Percentiles rank a stretch among this genome's conserved stretches.
These are phyloP conservation scores for Acleris laterana DNA, from an alignment of 2,888 invertebrate species.

Conservation along the genomic window DNA sequence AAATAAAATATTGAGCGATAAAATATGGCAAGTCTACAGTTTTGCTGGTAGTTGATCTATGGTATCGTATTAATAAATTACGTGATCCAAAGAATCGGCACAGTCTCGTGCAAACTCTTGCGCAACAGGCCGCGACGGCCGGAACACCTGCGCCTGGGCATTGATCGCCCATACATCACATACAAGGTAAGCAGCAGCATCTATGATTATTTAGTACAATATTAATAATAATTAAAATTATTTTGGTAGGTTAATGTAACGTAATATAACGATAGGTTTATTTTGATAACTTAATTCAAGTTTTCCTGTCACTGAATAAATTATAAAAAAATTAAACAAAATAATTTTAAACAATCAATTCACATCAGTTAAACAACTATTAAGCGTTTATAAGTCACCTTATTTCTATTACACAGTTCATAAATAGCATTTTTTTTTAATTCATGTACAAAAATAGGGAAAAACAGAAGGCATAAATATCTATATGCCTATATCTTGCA, in stretches of 20 bases:
- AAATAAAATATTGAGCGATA: background rate
- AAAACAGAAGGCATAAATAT: no score
- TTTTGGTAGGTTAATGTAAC: no score
- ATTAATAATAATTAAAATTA: no score
- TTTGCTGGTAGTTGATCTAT: slow-evolving; percentile 47
- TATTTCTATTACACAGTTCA: no score
- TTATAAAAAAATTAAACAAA: slow-evolving; percentile 1
- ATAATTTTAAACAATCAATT: background rate
- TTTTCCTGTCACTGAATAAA: slow-evolving; percentile 1
- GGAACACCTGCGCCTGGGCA: slow-evolving; percentile 41
- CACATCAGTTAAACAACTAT: background rate
- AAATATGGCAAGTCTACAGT: background rate
- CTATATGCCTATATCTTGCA: no score
- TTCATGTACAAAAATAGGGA: no score
- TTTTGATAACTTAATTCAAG: no score
- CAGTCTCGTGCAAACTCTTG: slow-evolving; percentile 78
- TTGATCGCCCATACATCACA: slow-evolving; percentile 21
- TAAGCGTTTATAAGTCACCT: no score
- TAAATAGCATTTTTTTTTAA: no score
- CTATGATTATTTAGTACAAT: background rate
- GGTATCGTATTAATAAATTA: slow-evolving; percentile 77
- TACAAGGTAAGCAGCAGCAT: slow-evolving; percentile 40
- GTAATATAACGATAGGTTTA: no score
- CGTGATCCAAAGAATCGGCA: slow-evolving; percentile 67
- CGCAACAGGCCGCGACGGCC: slow-evolving; percentile 69